Evolutionary conservation across 2,797 vertebrate species (phyloP).

Genomic region (Galagoides demidoff): DNA sequence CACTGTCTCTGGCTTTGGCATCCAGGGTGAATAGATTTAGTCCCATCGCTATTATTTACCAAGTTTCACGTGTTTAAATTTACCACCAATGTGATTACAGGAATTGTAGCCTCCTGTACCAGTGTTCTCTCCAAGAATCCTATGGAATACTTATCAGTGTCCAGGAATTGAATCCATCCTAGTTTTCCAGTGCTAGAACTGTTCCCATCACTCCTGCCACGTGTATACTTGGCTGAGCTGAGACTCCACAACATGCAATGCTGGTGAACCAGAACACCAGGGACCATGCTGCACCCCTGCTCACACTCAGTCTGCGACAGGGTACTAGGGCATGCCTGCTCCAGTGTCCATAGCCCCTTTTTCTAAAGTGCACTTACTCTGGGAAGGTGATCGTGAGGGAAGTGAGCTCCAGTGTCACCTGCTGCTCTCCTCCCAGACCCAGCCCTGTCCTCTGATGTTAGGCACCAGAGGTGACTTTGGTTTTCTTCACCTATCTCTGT

Average conservation of each 20-base stretch:
- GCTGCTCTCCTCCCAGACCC: neutral
- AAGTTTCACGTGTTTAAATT: neutral
- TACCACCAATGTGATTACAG: neutral
- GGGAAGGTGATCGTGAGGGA: neutral
- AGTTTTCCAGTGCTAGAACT: neutral
- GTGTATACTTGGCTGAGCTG: neutral
- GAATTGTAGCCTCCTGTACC: neutral
- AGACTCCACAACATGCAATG: neutral
- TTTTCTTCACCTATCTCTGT: neutral
- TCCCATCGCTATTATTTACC: neutral
- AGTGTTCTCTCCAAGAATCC: neutral
- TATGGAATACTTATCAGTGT: neutral
- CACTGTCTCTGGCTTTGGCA: neutral
- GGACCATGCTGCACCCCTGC: neutral
- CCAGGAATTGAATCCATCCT: neutral
- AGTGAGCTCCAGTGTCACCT: neutral
- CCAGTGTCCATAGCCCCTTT: neutral
- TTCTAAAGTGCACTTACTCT: neutral
- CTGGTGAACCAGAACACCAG: neutral
- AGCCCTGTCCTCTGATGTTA: neutral
- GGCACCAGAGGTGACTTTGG: neutral
- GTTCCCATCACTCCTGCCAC: neutral
- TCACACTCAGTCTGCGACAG: neutral
- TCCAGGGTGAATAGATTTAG: neutral
- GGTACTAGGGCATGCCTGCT: neutral